Conservation (phyloP, 2,113 vertebrate genomes). For the Cynoglossus semilaevis region DNA sequence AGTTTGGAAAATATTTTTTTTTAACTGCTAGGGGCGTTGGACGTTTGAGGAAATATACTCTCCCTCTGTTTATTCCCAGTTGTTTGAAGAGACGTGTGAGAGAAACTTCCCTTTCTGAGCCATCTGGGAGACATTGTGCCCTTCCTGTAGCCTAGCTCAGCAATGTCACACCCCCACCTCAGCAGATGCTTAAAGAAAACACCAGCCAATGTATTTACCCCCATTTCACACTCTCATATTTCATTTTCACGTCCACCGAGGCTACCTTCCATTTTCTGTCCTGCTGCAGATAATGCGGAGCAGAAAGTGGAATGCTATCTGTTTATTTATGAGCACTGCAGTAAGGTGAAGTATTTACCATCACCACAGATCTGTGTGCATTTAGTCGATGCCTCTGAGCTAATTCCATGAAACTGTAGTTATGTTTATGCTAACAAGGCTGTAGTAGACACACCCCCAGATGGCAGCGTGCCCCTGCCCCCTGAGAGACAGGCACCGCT, state of each 20-base stretch:
- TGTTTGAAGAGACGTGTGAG: conserved; percentile 26
- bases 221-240: conserved; percentile 71
- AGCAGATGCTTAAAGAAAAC: conserved; percentile 73
- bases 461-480: conserved; percentile 53
- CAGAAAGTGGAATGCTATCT: conserved; percentile 59
- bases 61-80: conserved; percentile 20
- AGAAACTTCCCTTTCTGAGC: conserved; percentile 47
- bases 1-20: conserved; percentile 22
- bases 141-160: conserved; percentile 68
- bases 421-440: conserved; percentile 70
- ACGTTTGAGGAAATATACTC: conserved; percentile 33
- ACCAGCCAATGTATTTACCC: conserved; percentile 68
- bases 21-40: conserved; percentile 28
- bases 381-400: conserved; percentile 56
- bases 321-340: conserved; percentile 63
- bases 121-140: conserved; percentile 63
- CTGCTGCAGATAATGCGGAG: conserved; percentile 57
- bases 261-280: conserved; percentile 60
- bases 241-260: conserved; percentile 66
- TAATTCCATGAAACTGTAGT: conserved; percentile 60
- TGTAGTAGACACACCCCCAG: conserved; percentile 54
- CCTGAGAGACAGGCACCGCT: conserved; percentile 63
- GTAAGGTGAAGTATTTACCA: conserved; percentile 49
- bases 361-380: conserved; percentile 51
- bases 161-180: conserved; percentile 68